Conservation (phyloP, 2,888 invertebrate species). For the Glomeris marginata region DNA sequence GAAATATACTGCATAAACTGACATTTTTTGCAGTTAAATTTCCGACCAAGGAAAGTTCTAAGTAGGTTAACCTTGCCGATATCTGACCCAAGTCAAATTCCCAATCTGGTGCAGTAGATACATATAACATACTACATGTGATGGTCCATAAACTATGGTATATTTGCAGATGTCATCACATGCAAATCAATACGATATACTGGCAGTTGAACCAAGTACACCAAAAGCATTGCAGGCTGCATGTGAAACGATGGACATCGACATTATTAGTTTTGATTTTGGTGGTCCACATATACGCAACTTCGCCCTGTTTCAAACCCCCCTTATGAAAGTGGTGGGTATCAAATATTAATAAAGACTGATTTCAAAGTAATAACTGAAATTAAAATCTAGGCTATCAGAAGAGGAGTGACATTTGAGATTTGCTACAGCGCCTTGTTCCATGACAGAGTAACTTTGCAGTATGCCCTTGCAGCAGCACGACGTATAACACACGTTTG, state of each 20-base stretch:
- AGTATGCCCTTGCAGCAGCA: neutral
- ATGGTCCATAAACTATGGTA: neutral
- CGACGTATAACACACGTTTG: neutral
- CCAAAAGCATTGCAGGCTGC: neutral
- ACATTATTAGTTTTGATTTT: constrained; percentile 2
- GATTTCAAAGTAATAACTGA: no score
- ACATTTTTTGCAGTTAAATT: neutral
- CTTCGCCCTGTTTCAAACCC: neutral
- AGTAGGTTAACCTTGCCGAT: constrained; percentile 5
- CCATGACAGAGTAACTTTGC: neutral
- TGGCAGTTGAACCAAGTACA: constrained; percentile 1
- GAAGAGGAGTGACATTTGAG: constrained; percentile 3
- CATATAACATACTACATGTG: no score
- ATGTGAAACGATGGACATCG: neutral
- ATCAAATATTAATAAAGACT: no score
- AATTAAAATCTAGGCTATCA: no score
- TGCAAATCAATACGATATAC: constrained; percentile 1
- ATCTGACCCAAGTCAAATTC: neutral
- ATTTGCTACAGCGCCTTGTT: constrained; percentile 2
- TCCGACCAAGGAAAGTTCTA: constrained; percentile 1
- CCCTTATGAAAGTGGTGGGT: no score
- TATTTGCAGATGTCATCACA: neutral
- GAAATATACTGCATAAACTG: no score
- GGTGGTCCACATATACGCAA: neutral
- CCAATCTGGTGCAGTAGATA: neutral